Percentiles rank a stretch among this genome's conserved stretches.
phyloP scores from a whole-genome alignment of 2,888 invertebrate genomes.

The Disparrhopalites patrizii region DNA sequence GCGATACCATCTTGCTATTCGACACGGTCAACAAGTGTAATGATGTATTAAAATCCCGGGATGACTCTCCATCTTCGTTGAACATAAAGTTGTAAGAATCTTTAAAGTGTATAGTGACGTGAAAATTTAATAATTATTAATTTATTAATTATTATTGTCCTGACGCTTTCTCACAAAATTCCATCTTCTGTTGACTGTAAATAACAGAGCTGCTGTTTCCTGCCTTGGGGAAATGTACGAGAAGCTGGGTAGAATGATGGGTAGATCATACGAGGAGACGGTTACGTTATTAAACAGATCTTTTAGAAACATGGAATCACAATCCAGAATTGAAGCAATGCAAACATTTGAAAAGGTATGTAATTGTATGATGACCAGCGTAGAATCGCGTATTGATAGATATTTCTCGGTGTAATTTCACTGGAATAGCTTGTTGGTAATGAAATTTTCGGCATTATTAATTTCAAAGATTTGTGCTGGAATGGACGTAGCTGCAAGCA shows the following conservation, averaged over 20 bases:
- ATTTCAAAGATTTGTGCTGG: conserved; percentile 58
- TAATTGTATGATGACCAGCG: not conserved
- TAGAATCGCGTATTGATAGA: no score
- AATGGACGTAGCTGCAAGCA: conserved; percentile 87
- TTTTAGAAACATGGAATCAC: conserved; percentile 89
- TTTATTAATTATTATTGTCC: no score
- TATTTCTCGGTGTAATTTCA: no score
- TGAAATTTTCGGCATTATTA: not conserved
- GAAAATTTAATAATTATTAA: conserved; percentile 3
- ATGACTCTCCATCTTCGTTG: conserved; percentile 93
- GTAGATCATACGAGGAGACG: conserved; percentile 96
- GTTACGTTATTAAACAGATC: conserved; percentile 86
- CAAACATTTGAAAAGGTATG: conserved; percentile 86
- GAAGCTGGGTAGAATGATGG: conserved; percentile 97
- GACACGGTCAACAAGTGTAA: conserved; percentile 98
- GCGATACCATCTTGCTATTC: conserved; percentile 93
- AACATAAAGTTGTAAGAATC: conserved; percentile 83
- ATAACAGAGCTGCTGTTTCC: conserved; percentile 83
- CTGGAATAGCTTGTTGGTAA: not conserved
- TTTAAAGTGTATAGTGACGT: not conserved
- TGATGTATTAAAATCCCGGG: conserved; percentile 92
- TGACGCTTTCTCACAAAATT: no score
- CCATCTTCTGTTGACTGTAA: not conserved
- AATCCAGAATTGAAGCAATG: conserved; percentile 95
- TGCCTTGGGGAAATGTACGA: conserved; percentile 97